These are phyloP conservation scores for Archaeoteleia sp. DNA, from an alignment of 2,888 invertebrate species.

Conservation along the genomic window DNA sequence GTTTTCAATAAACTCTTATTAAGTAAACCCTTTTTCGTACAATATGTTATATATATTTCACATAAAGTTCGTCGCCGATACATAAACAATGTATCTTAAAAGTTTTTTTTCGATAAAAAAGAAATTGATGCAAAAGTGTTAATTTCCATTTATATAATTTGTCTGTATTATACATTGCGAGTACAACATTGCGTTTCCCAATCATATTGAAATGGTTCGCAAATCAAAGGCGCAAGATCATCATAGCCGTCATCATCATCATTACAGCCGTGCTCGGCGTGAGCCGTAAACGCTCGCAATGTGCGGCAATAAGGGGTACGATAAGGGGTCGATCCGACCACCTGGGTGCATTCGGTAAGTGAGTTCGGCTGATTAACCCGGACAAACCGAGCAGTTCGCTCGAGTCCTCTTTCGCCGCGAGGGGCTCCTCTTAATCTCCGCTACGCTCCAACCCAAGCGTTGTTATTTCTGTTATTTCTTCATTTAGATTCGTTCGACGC, in stretches of 20 bases:
- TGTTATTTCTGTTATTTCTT: slow-evolving; percentile 60
- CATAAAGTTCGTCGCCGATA: too few relatives aligned
- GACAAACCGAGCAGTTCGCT: slow-evolving; percentile 5
- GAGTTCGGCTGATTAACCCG: slow-evolving; percentile 46
- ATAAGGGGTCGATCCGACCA: slow-evolving; percentile 58
- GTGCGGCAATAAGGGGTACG: slow-evolving; percentile 40
- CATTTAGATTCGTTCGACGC: slow-evolving; percentile 57
- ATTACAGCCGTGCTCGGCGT: slow-evolving; percentile 15
- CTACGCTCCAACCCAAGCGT: slow-evolving; percentile 29
- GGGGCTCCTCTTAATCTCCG: slow-evolving; percentile 62
- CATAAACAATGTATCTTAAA: too few relatives aligned
- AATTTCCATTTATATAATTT: too few relatives aligned
- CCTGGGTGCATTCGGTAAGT: slow-evolving; percentile 59
- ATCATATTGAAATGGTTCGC: too few relatives aligned
- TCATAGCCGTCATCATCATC: slow-evolving; percentile 21
- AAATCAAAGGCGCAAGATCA: too few relatives aligned
- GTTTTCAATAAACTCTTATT: too few relatives aligned
- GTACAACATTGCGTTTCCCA: too few relatives aligned
- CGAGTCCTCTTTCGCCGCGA: slow-evolving; percentile 35
- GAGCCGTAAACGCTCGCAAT: slow-evolving; percentile 17
- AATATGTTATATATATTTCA: too few relatives aligned
- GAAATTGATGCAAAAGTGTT: too few relatives aligned
- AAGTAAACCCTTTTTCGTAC: too few relatives aligned
- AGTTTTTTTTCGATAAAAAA: too few relatives aligned
- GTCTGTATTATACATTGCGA: too few relatives aligned